Evolutionary conservation across 2,797 vertebrate genomes (phyloP).

Genomic region (Ctenosaura bakeri): DNA sequence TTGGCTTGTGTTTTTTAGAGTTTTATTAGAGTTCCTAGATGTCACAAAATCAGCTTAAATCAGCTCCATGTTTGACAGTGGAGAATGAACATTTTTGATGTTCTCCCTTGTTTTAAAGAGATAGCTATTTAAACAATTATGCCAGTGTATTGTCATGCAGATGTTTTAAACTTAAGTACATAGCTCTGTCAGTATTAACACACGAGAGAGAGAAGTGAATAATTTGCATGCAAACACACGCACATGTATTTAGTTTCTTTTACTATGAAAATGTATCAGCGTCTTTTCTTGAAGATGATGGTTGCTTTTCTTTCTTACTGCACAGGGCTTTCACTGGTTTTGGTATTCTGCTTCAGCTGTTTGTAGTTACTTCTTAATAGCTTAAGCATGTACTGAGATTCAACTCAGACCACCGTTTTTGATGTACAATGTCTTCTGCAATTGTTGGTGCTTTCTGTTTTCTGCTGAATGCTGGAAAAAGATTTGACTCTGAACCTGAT

Average conservation of each 20-base stretch:
- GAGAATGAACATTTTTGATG: neutral
- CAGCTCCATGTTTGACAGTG: neutral
- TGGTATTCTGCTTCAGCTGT: constrained; percentile 7
- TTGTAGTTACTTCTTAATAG: neutral
- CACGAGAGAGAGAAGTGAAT: neutral
- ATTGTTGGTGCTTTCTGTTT: neutral
- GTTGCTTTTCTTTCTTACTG: neutral
- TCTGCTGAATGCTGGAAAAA: constrained; percentile 36
- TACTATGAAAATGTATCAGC: neutral
- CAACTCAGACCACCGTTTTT: neutral
- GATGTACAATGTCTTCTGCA: neutral
- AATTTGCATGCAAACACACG: neutral
- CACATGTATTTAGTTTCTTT: neutral
- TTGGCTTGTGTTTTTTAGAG: neutral
- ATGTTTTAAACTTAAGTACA: neutral
- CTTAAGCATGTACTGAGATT: constrained; percentile 15
- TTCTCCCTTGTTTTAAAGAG: constrained; percentile 2
- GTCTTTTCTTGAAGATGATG: constrained; percentile 9
- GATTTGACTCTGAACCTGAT: neutral
- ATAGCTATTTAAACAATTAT: neutral
- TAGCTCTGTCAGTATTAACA: neutral
- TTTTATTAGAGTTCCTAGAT: neutral
- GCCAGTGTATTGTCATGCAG: neutral
- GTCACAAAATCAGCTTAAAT: neutral
- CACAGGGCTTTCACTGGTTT: constrained; percentile 13